Conservation (phyloP, 2,888 invertebrate species). For the Pachymerium ferrugineum region DNA sequence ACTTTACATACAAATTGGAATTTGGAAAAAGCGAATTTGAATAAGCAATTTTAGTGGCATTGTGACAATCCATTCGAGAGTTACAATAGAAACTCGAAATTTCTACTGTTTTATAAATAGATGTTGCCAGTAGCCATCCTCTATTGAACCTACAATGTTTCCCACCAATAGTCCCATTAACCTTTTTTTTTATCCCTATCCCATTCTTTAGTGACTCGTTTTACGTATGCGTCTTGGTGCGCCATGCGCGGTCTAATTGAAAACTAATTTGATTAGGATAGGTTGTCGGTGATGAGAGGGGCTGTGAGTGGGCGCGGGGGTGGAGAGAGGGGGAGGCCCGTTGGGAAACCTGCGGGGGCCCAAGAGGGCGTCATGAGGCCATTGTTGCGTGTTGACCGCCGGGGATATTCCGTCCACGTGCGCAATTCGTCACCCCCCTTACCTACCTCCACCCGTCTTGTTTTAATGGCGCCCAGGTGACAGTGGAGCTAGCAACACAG, state of each 20-base stretch:
- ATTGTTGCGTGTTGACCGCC: constrained; percentile 21
- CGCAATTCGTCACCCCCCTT: constrained; percentile 5
- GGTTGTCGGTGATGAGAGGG: constrained; percentile 18
- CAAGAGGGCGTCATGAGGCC: constrained; percentile 10
- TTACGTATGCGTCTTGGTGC: constrained; percentile 15
- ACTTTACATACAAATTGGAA: too few species aligned
- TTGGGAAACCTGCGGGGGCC: background rate
- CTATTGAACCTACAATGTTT: too few species aligned
- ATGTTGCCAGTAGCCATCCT: too few species aligned
- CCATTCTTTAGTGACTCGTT: background rate
- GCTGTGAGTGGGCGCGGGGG: constrained; percentile 11
- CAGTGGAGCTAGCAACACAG: background rate
- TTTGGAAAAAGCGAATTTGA: too few species aligned
- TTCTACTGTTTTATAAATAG: too few species aligned
- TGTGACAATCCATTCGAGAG: too few species aligned
- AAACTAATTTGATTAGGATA: constrained; percentile 11
- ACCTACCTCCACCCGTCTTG: background rate
- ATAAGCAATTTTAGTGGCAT: too few species aligned
- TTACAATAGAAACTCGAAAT: too few species aligned
- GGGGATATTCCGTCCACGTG: constrained; percentile 1
- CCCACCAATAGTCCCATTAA: background rate
- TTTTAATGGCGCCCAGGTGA: constrained; percentile 9
- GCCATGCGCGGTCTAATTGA: constrained; percentile 14
- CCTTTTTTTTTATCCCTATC: background rate
- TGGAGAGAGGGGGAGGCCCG: background rate